A percentile compares a stretch with the other conserved stretches of the same genome.
Conservation (phyloP, 2,113 vertebrate genomes). For the Tapirus terrestris region DNA sequence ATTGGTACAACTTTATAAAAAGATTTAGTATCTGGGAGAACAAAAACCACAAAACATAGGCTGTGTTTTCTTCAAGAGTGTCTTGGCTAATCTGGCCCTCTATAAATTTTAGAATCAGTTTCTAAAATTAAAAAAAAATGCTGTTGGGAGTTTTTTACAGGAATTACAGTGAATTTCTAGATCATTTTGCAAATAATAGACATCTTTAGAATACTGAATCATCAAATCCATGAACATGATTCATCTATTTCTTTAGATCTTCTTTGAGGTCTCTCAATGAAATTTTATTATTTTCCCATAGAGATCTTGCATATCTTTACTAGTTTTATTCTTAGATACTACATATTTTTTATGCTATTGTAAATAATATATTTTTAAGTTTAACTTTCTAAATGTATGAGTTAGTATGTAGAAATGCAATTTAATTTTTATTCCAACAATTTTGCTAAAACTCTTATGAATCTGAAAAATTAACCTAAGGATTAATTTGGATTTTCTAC, state of each 20-base stretch:
- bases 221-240: neutral
- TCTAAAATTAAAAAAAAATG: neutral
- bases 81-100: neutral
- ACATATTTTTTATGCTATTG: neutral
- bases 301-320: neutral
- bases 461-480: neutral
- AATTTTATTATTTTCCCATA: neutral
- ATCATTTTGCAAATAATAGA: neutral
- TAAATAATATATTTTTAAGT: neutral
- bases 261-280: neutral
- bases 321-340: neutral
- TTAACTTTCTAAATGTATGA: neutral
- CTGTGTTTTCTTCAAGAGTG: neutral
- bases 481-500: neutral
- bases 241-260: neutral
- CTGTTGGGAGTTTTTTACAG: neutral
- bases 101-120: neutral
- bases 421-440: neutral
- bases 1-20: neutral
- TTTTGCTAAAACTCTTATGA: neutral
- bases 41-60: neutral
- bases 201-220: neutral
- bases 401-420: neutral
- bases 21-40: neutral
- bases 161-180: neutral